These are phyloP conservation scores for Micromys minutus DNA, from an alignment of 2,113 vertebrate genomes.

Conservation along the genomic window DNA sequence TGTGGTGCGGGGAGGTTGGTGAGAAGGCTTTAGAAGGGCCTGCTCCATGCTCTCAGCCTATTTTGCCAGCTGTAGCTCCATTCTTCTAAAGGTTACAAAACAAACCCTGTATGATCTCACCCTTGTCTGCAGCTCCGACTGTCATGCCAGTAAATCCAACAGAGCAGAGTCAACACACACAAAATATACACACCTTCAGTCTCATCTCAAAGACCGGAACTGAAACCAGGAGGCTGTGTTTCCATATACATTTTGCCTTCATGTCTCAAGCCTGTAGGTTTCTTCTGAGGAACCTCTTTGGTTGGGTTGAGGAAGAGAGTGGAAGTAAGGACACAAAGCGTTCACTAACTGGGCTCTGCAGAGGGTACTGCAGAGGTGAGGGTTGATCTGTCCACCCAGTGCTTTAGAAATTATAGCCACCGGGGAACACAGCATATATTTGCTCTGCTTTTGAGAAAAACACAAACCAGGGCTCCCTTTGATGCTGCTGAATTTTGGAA, in stretches of 20 bases:
- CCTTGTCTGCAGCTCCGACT: conserved; percentile 79
- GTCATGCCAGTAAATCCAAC: conserved; percentile 75
- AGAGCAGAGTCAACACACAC: conserved; percentile 74
- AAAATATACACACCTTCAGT: conserved; percentile 69
- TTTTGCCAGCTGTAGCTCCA: conserved; percentile 60
- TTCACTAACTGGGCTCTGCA: neutral
- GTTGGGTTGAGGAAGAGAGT: neutral
- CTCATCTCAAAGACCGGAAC: conserved; percentile 55
- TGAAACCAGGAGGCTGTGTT: conserved; percentile 50
- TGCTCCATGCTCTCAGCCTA: neutral
- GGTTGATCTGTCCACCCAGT: neutral
- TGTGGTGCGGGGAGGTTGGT: neutral
- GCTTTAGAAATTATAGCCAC: neutral
- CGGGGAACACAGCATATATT: conserved; percentile 1
- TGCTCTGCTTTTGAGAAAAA: conserved; percentile 60
- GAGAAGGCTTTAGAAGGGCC: neutral
- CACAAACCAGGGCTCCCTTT: conserved; percentile 52
- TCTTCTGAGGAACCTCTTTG: conserved; percentile 13
- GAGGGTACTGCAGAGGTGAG: neutral
- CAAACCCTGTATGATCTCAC: conserved; percentile 82
- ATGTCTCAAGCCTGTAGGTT: neutral
- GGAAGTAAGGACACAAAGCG: neutral
- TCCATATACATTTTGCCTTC: conserved; percentile 56
- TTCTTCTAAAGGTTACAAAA: conserved; percentile 81
- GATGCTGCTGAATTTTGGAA: conserved; percentile 50